Percentiles rank a stretch among this genome's conserved stretches.
Conservation (phyloP, 2,888 invertebrate genomes). For the Leptinotarsa peninsularis region DNA sequence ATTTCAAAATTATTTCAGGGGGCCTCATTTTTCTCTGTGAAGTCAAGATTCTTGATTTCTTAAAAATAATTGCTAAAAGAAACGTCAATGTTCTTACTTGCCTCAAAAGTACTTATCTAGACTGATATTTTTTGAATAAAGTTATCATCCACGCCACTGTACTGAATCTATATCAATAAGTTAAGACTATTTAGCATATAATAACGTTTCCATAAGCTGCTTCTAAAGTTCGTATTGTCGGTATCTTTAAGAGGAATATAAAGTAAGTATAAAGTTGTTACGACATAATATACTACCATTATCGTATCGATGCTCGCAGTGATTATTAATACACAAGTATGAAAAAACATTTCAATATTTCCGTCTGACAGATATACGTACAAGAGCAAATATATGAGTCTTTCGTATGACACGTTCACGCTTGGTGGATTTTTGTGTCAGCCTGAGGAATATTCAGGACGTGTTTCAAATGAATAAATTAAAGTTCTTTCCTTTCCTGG, state of each 20-base stretch:
- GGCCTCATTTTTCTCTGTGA: no score
- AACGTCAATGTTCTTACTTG: no score
- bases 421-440: slow-evolving; percentile 22
- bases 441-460: not conserved
- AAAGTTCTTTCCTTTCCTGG: not conserved
- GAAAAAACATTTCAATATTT: slow-evolving; percentile 32
- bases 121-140: not conserved
- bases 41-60: no score
- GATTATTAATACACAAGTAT: slow-evolving; percentile 38
- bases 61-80: no score
- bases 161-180: slow-evolving; percentile 35
- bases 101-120: no score
- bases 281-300: slow-evolving; percentile 41
- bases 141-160: slow-evolving; percentile 4
- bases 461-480: not conserved
- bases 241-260: slow-evolving; percentile 35
- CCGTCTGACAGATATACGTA: slow-evolving; percentile 19
- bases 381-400: slow-evolving; percentile 24
- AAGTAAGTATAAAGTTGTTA: slow-evolving; percentile 39
- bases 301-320: slow-evolving; percentile 32
- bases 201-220: slow-evolving; percentile 44
- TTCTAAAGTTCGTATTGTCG: slow-evolving; percentile 39
- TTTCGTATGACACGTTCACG: slow-evolving; percentile 26
- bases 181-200: slow-evolving; percentile 42
- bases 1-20: no score